Base-by-base conservation (phyloP, 2,888 invertebrate genomes). In the Periphyllus acericola region DNA sequence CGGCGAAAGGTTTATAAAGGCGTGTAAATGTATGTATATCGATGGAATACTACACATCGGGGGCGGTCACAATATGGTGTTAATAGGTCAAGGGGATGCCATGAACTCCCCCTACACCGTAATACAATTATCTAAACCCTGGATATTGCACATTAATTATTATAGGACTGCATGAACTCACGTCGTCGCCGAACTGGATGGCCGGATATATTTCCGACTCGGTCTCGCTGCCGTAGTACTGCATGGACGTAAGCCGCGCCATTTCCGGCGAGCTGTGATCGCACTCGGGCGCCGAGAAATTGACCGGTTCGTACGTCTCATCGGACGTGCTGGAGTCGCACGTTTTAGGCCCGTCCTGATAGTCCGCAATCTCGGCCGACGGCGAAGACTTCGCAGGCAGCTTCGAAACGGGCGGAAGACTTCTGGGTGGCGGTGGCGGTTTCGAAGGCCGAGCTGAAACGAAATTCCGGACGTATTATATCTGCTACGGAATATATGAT, bases 151-250 rank as follows among this genome's bases (percentile, higher is more conserved):
- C 14, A 14, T 46, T 8, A n/a, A n/a, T n/a, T n/a, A n/a, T 14
- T 14, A 14, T 14, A 46, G 46, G 14, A 11, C 14, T 46, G 46
- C 14, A 60, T 60, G 4, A 29, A 89, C 86, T 85, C 25, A 89
- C 89, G 36, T 81, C 87, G 68, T 82, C 81, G 32, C 78, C 96
- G 17, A 96, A 94, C 91, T 96, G 96, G 40, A 89, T 89, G 88
- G 52, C 79, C 34, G 87, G 87, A 66, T 87, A 87, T 89, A 96
- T 95, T 91, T 96, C 96, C 86, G 96, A 96, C 92, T 96, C 96
- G 87, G 94, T 94, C 92, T 96, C 96, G 91, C 96, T 96, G 89
- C 96, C 95, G 91, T 96, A 96, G 91, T 96, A 96, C 11, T 96
- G 96, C 75, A 89, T 85, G 29, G 89, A 89, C 3, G 89, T 82